phyloP scores from a whole-genome alignment of 2,113 vertebrate genomes.

The Tragelaphus strepsiceros region DNA sequence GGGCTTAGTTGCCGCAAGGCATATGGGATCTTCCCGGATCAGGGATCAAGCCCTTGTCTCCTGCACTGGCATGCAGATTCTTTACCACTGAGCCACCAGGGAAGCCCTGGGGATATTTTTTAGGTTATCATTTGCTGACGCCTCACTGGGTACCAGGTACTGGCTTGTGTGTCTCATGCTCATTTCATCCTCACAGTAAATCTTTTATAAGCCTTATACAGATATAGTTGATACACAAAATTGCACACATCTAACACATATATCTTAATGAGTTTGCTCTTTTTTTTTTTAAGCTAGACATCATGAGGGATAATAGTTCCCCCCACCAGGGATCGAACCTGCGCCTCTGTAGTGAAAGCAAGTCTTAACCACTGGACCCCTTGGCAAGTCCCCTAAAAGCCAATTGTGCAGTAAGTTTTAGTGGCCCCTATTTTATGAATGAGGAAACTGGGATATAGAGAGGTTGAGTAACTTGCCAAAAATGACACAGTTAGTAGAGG shows the following conservation, averaged over 20 bases:
- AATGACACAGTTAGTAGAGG: background rate
- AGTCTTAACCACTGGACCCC: background rate
- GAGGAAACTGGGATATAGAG: background rate
- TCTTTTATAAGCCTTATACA: background rate
- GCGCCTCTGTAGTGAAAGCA: rapidly evolving
- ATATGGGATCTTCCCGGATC: background rate
- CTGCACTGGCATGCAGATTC: background rate
- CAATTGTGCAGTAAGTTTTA: background rate
- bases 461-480: background rate
- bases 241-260: background rate
- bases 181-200: background rate
- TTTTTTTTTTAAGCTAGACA: background rate
- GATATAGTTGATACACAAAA: background rate
- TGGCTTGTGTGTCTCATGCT: too few species aligned
- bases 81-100: background rate
- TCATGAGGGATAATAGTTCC: background rate
- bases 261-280: background rate
- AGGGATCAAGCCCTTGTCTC: background rate
- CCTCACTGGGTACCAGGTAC: background rate
- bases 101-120: background rate
- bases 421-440: background rate
- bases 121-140: background rate
- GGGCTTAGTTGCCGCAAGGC: rapidly evolving
- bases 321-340: background rate
- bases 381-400: background rate